Base-by-base conservation (phyloP, 2,888 invertebrate genomes). In the Drosophila engyochracea region DNA sequence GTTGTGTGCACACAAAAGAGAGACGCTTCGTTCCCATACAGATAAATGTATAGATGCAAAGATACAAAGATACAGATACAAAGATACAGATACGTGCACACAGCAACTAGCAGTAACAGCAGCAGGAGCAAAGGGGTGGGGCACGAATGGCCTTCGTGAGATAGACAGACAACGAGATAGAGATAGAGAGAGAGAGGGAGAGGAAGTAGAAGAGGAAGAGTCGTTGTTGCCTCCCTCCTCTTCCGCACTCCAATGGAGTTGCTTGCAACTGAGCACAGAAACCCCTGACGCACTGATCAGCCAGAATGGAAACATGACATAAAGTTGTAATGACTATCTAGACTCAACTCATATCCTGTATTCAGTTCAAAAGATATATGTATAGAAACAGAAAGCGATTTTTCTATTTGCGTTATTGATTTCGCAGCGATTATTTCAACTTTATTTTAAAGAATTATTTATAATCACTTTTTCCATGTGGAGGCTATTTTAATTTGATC, bases 61-160 rank as follows among this genome's bases (percentile, higher is more conserved):
- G 70, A 77, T 74, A 74, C 82, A 68, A 58, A 54, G 53, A 66
- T 35, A 35, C 58, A 68, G 33, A 33, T 35, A 35, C 58, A 68
- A 61, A 54, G 57, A 66, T 39, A 67, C 28, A 64, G 44, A 31
- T 51, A 63, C 60, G 35, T 35, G 35, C 35, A 2, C 14, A 16
- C 14, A 41, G 47, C 61, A 37, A 19, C 37, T 35, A 35, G 41
- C 59, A 44, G 55, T 58, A 58, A 61, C 63, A 44, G 69, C 60
- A 55, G n/a, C 52, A 47, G 63, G 41, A 47, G 31, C 54, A 44
- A 47, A 35, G 57, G 44, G 44, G 44, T 41, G 30, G 16, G 55
- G 44, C 74, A 72, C 72, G 41, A 44, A 69, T 69, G 70, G 70
- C 70, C 70, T 70, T 70, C 70, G 60, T 28, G 22, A n/a, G 19